A percentile compares a stretch with the other conserved stretches of the same genome.
Evolutionary conservation across 1,140 invertebrate genomes (phyloP).

Genomic region (Adelges cooleyi): DNA sequence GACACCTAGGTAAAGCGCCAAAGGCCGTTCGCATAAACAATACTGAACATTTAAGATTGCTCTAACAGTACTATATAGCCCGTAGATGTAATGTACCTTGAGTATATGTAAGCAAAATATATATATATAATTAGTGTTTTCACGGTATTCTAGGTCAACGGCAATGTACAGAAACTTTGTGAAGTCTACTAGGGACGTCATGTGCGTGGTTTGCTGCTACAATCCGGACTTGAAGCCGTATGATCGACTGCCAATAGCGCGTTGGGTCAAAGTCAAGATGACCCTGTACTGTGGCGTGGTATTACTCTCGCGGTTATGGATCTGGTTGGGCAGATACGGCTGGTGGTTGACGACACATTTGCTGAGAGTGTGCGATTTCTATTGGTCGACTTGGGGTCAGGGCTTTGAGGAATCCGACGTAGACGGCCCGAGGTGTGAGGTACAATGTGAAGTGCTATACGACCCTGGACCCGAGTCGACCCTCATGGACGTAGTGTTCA

Average conservation of each 20-base stretch:
- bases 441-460: slow-evolving; percentile 33
- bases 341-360: not conserved
- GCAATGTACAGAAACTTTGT: not conserved
- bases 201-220: not conserved
- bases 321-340: not conserved
- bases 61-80: no score
- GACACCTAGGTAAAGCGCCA: no score
- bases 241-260: not conserved
- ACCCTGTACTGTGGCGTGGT: not conserved
- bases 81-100: no score
- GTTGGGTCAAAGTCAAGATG: not conserved
- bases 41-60: no score
- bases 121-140: no score
- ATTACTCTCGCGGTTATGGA: not conserved
- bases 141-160: no score
- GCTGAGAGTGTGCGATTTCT: not conserved
- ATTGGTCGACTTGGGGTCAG: no score
- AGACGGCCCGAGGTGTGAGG: not conserved
- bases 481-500: slow-evolving; percentile 45
- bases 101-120: no score
- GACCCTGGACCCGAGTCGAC: slow-evolving; percentile 31
- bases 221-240: not conserved
- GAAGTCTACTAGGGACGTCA: not conserved
- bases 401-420: not conserved
- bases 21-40: no score